phyloP scores from a whole-genome alignment of 2,888 invertebrate genomes.

The Enchytraeus crypticus region DNA sequence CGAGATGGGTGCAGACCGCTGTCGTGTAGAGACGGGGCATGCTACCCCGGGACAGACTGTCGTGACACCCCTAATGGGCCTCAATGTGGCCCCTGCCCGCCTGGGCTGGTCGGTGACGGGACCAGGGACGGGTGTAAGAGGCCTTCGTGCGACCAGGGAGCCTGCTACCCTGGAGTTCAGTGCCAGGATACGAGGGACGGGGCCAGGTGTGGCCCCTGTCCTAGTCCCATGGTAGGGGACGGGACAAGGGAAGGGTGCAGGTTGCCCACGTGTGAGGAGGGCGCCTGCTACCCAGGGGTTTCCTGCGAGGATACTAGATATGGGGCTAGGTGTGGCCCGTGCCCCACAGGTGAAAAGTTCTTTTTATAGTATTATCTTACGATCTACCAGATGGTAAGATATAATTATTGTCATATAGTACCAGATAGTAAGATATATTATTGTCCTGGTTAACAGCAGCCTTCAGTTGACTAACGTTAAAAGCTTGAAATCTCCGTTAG shows the following conservation, averaged over 20 bases:
- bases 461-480: too few species aligned
- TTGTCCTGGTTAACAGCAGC: too few species aligned
- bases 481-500: too few species aligned
- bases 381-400: too few species aligned
- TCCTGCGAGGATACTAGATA: slow-evolving; percentile 26
- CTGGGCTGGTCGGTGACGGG: slow-evolving; percentile 60
- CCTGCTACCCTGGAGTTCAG: slow-evolving; percentile 33
- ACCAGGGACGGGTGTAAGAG: slow-evolving; percentile 23
- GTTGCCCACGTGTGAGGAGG: slow-evolving; percentile 36
- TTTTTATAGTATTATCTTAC: too few species aligned
- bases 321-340: slow-evolving; percentile 63
- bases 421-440: too few species aligned
- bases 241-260: slow-evolving; percentile 52
- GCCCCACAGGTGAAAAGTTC: slow-evolving; percentile 69
- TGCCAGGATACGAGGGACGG: slow-evolving; percentile 18
- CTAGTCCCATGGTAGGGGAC: slow-evolving; percentile 63
- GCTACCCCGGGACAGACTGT: slow-evolving; percentile 50
- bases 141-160: slow-evolving; percentile 28
- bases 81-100: slow-evolving; percentile 33
- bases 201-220: slow-evolving; percentile 67
- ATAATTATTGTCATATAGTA: too few species aligned
- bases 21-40: slow-evolving; percentile 30
- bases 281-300: slow-evolving; percentile 50
- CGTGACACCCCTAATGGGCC: slow-evolving; percentile 27
- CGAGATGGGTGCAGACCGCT: slow-evolving; percentile 4